Base-by-base conservation (phyloP, 2,797 vertebrate genomes). In the Gallinago stenura region DNA sequence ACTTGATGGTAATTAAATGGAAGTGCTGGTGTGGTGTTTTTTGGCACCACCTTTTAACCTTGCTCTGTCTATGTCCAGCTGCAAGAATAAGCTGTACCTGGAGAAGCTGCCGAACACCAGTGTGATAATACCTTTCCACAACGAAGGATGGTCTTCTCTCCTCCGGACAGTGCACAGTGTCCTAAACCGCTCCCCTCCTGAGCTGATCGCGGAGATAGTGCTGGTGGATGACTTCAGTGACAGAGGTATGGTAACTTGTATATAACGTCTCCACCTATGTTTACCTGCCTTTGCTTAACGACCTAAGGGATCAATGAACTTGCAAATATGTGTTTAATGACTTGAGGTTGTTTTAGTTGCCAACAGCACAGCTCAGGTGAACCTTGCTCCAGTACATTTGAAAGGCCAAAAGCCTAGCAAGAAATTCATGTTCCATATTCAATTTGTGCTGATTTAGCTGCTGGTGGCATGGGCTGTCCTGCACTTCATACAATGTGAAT, bases 211-310 rank as follows among this genome's bases (percentile, higher is more conserved):
- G 1, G 99, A 99, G 98, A 88, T 99, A 64, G 98, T 99, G 95
- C 98, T 99, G 95, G 99, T 99, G 18, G 99, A 99, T 58, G 99
- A 99, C 98, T 99, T 99, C 98, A 99, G 99, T 46, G 99, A 99
- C 93, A 98, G 99, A 99, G 99, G 99, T 99, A 97, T 33, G 83
- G 8, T 28, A 11, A 11, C 28, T 46, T 69, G 3, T 10, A 0
- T 30, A 21, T 56, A 33, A 53, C 56, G 46, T 11, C 56, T 82
- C 28, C 81, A 24, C n/a, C 51, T 56, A 3, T 43, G 11, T 54
- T 57, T 57, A 81, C 35, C 72, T 65, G 10, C 33, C 56, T 48
- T 0, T 15, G 25, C 18, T 58, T 28, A 53, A 62, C 71, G 31
- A 1, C 57, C 31, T 25, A 1, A 64, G 53, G 35, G 8, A 41